Conservation (phyloP, 2,888 invertebrate species). For the Drosophila paramelanica region DNA sequence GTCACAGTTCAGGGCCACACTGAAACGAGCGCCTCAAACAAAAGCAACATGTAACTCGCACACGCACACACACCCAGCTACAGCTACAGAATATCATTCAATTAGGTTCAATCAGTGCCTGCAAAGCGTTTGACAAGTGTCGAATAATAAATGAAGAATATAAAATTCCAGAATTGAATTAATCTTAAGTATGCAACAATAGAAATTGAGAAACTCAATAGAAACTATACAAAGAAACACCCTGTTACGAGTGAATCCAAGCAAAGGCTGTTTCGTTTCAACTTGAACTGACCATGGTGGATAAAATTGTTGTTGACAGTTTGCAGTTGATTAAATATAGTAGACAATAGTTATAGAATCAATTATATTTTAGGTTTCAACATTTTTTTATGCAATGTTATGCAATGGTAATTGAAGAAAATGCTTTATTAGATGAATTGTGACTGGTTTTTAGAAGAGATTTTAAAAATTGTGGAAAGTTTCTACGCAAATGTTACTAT, state of each 20-base stretch:
- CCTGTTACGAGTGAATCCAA: not conserved
- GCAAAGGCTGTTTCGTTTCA: not conserved
- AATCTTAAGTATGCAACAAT: constrained; percentile 30
- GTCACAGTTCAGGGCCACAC: constrained; percentile 51
- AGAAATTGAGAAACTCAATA: not conserved
- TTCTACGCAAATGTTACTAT: no score
- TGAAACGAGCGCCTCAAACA: constrained; percentile 3
- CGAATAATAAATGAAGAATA: constrained; percentile 57
- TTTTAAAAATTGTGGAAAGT: no score
- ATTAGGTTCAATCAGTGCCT: constrained; percentile 71
- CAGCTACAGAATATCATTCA: constrained; percentile 54
- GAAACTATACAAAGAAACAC: constrained; percentile 2
- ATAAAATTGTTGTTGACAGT: no score
- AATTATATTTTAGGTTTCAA: no score
- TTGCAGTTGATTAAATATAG: no score
- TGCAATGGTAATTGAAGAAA: no score
- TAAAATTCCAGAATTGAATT: constrained; percentile 46
- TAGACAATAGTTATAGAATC: no score
- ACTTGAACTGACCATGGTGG: no score
- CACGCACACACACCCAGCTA: constrained; percentile 2
- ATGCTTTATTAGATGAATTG: no score
- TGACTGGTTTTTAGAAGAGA: no score
- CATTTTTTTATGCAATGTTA: no score
- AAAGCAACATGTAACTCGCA: constrained; percentile 55
- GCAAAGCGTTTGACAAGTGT: constrained; percentile 63